Evolutionary conservation across 2,888 invertebrate species (phyloP).

Genomic region (Microplitis manilae): DNA sequence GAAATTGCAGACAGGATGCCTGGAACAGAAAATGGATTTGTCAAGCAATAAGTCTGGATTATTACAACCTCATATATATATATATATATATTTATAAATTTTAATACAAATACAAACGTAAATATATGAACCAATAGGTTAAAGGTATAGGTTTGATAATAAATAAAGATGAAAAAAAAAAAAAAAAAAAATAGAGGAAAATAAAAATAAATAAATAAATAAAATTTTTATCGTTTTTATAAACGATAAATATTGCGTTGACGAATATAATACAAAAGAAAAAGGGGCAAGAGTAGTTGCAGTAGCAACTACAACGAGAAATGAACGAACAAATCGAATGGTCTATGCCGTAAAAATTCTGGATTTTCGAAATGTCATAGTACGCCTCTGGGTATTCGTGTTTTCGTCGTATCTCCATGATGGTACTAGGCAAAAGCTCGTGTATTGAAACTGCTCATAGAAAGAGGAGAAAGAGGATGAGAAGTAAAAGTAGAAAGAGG

Average conservation of each 20-base stretch:
- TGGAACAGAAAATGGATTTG: slow-evolving; percentile 19
- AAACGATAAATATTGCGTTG: not conserved
- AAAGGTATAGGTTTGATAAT: not conserved
- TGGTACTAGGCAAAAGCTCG: not conserved
- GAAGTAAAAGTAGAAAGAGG: slow-evolving; percentile 18
- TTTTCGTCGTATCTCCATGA: slow-evolving; percentile 2
- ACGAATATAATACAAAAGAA: not conserved
- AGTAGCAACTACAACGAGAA: slow-evolving; percentile 16
- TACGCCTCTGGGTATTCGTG: slow-evolving; percentile 11
- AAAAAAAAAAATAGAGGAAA: not conserved
- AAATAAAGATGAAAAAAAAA: not conserved
- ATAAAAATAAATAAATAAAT: slow-evolving; percentile 7
- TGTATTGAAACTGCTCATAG: slow-evolving; percentile 2
- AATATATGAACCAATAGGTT: not conserved
- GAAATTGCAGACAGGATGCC: not conserved
- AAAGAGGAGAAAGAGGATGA: not conserved
- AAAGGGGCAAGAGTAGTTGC: slow-evolving; percentile 15
- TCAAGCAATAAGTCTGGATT: slow-evolving; percentile 13
- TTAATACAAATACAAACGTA: not conserved
- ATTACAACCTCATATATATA: slow-evolving; percentile 3
- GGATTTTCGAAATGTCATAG: slow-evolving; percentile 31
- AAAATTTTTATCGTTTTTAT: not conserved
- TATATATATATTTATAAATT: slow-evolving; percentile 8
- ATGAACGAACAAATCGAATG: slow-evolving; percentile 14
- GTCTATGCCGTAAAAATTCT: slow-evolving; percentile 12